Percentiles rank a stretch among this genome's conserved stretches.
Conservation (phyloP, 2,797 vertebrate species). For the Anguilla anguilla region DNA sequence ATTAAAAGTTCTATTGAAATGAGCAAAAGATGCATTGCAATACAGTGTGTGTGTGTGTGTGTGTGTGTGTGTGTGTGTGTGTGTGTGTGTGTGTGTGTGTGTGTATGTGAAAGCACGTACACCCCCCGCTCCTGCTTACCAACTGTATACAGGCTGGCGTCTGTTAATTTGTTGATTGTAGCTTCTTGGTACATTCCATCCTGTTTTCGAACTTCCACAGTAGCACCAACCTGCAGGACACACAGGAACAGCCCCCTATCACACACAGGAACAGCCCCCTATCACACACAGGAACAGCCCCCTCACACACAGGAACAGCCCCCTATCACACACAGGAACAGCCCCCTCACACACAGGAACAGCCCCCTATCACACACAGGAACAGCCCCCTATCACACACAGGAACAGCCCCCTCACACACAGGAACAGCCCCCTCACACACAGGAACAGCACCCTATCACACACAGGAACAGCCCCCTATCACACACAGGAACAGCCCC, state of each 20-base stretch:
- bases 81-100: no score
- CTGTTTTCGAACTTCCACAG: constrained; percentile 78
- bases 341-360: not conserved
- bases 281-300: not conserved
- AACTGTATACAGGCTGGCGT: constrained; percentile 80
- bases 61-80: no score
- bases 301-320: not conserved
- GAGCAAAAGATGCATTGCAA: not conserved
- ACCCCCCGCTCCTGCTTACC: constrained; percentile 54
- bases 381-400: no score
- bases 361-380: no score
- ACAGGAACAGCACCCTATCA: no score
- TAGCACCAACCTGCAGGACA: constrained; percentile 71
- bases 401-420: not conserved
- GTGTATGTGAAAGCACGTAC: not conserved
- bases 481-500: not conserved
- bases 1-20: not conserved
- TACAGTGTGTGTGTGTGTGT: no score
- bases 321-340: no score
- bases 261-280: not conserved
- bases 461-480: no score
- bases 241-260: not conserved
- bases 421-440: not conserved
- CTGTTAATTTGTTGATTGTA: constrained; percentile 80
- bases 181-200: constrained; percentile 79